Base-by-base conservation (phyloP, 2,888 invertebrate species). In the Heterodera filipjevi region DNA sequence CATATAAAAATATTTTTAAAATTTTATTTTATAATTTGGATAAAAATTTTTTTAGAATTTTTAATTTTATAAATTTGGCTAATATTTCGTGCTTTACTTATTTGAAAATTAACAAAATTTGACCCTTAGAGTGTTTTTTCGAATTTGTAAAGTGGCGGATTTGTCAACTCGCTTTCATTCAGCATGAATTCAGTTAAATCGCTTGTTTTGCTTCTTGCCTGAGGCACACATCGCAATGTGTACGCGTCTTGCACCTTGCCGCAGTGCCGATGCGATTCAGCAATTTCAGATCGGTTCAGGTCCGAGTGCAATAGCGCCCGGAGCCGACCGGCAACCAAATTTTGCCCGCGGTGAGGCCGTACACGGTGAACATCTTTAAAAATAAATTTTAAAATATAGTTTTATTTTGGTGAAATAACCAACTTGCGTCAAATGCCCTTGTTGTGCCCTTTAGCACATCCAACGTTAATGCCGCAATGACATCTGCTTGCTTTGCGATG, bases 221-320 rank as follows among this genome's bases (percentile, higher is more conserved):
- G 91, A 2, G 93, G 93, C 82, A 92, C 92, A 85, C 93, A 93
- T 44, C 93, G 89, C 8, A 93, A 89, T 1, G 93, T 92, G 89
- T 93, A 93, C 0, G 93, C 92, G 87, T 93, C 93, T 86, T 93
- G 93, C 2, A 93, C 93, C 76, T 92, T 90, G 85, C 92, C 91
- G 88, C 93, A 93, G 86, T 92, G 92, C 70, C 92, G 90, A 86
- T 93, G 93, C 79, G 92, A 92, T 86, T 92, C 92, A 81, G 92
- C 92, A 81, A 93, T 93, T 89, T 92, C 92, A 19, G 92, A 93
- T 10, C 92, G 92, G 89, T 92, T 92, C 1, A 91, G 91, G 27
- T 92, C 92, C 0, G 92, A 93, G 86, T 92, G 92, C 0, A 93
- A 90, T 12, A 93, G 88, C 19, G 92, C 91, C 64, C 93, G 89